phyloP scores from a whole-genome alignment of 2,797 vertebrate species.

The Halcyon badia region DNA sequence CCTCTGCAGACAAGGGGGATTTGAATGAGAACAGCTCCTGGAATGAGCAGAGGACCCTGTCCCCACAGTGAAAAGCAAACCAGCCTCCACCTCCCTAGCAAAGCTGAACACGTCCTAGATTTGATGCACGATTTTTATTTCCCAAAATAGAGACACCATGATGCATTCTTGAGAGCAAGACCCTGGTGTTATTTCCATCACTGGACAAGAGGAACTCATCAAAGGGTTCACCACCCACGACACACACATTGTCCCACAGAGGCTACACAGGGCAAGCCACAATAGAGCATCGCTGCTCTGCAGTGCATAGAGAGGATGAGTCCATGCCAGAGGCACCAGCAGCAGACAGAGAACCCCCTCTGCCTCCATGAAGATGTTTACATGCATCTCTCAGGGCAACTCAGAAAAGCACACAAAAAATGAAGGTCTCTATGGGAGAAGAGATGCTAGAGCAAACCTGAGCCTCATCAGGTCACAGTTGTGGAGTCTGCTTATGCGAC shows the following conservation, averaged over 20 bases:
- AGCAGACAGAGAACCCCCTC: not conserved
- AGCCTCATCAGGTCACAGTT: not conserved
- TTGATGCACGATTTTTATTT: fast-evolving
- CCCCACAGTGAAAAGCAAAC: not conserved
- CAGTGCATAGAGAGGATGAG: fast-evolving
- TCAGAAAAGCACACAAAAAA: not conserved
- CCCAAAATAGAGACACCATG: slow-evolving; percentile 8
- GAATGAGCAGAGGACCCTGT: not conserved
- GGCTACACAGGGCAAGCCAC: not conserved
- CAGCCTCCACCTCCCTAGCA: not conserved
- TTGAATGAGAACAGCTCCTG: not conserved
- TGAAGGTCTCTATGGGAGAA: not conserved
- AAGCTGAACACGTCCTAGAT: not conserved
- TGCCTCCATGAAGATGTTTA: not conserved
- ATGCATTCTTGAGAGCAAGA: not conserved
- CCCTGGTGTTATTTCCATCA: not conserved
- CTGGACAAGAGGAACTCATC: not conserved
- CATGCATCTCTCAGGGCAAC: not conserved
- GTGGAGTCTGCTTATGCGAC: not conserved
- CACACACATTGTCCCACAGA: not conserved
- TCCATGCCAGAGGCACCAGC: not conserved
- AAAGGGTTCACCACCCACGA: not conserved
- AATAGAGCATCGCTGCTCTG: fast-evolving
- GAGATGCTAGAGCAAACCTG: not conserved
- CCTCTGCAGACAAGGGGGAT: not conserved